Base-by-base conservation (phyloP, 2,113 vertebrate species). In the Motacilla tschutschensis region DNA sequence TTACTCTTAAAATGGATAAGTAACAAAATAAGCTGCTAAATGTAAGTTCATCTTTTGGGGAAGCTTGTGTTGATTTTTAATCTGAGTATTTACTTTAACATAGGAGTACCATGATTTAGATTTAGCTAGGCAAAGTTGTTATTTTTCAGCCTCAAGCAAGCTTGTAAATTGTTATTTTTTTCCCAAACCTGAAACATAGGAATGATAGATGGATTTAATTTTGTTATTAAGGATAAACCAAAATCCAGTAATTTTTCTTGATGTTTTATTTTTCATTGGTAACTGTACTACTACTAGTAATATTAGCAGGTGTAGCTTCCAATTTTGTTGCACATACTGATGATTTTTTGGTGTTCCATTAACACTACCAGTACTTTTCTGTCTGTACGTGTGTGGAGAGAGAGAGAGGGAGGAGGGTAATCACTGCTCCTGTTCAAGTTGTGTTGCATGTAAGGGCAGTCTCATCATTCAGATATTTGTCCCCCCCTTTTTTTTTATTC, bases 371-470 rank as follows among this genome's bases (percentile, higher is more conserved):
- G 38, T 51, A 48, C 19, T 64, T 55, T 4, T 33, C 24, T 53
- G 33, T 36, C 38, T 18, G 4, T 26, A 59, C 0, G 0, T 12
- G 9, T 46, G n/a, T 17, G 7, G 15, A 7, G 24, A 82, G 24
- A 62, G n/a, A 24, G 12, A 29, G 15, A 6, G 5, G 22, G 8
- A 76, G 36, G 59, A 73, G 5, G 25, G 53, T 17, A 85, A 74
- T 77, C 72, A 29, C 16, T 53, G 36, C 9, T 88, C 13, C 46
- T 74, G 5, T 57, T 83, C 69, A 58, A 28, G 20, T 22, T 83
- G 11, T 55, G 12, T 55, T 69, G 14, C 28, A 20, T 31, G 5
- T 28, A 69, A 67, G 38, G 17, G 28, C 35, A 47, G 66, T 58
- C 63, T 69, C 59, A 84, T 40, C 16, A 50, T 62, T 66, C 72